Base-by-base conservation (phyloP, 2,797 vertebrate genomes). In the Coregonus ussuriensis region DNA sequence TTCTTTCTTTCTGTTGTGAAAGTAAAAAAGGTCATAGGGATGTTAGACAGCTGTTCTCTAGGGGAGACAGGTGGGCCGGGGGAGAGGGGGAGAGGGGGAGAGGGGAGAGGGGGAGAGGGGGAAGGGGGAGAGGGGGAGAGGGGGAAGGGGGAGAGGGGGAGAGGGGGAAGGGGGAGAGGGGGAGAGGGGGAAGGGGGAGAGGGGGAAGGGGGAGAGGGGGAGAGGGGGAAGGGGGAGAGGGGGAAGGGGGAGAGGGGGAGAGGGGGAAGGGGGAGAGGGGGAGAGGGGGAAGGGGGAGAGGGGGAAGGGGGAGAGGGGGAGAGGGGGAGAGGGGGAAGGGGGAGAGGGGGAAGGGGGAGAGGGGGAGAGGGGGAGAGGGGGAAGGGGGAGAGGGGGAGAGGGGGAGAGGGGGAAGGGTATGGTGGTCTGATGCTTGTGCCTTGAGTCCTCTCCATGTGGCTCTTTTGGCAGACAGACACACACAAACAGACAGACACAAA, bases 41-140 rank as follows among this genome's bases (percentile, higher is more conserved):
- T 75, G 83, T 89, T 81, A 83, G 84, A 84, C 81, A 82, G 85
- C 85, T 90, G 87, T 84, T 83, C 80, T 89, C 78, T 68, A 79
- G 71, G 82, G 85, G 78, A 72, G 84, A 81, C 7, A 77, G 73
- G 74, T 80, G 72, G 1, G 25, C 25, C 25, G 25, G 25, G 25
- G 25, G 25, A 25, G 25, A 25, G 68, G 65, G 77, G 70, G 78
- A 74, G 71, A 35, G 79, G 47, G 74, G 14, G 6, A 4, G n/a
- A n/a, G n/a, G n/a, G n/a, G n/a, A n/a, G n/a, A n/a, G n/a, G n/a
- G 77, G 70, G 78, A 74, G 71, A 35, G 79, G 47, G 74, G 14
- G 6, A 4, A 3, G 6, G 74, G 18, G n/a, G n/a, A n/a, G n/a
- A n/a, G n/a, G n/a, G 77, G 70, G 78, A 74, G 71, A 35, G 79